Evolutionary conservation across 2,797 vertebrate species (phyloP).

Genomic region (Nyctibius grandis): DNA sequence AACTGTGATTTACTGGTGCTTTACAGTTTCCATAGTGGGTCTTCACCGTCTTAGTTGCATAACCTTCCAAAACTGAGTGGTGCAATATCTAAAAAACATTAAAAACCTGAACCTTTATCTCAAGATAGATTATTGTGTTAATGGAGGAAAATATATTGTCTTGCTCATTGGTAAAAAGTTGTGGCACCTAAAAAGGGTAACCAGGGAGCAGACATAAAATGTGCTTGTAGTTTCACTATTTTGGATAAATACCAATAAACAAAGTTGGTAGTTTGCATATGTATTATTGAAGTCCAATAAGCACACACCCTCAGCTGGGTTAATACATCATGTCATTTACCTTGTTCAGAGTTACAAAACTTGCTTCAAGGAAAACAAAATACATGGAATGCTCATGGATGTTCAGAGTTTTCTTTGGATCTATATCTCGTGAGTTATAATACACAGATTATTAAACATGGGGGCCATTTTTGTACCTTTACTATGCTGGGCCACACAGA

Average conservation of each 20-base stretch:
- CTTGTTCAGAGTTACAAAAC: not conserved
- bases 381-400: not conserved
- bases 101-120: not conserved
- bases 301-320: not conserved
- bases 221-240: not conserved
- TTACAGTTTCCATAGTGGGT: not conserved
- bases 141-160: not conserved
- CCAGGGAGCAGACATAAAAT: not conserved
- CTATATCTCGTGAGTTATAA: fast-evolving
- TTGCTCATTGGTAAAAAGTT: not conserved
- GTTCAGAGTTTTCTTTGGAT: not conserved
- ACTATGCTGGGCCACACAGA: not conserved
- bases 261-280: not conserved
- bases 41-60: not conserved
- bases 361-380: not conserved
- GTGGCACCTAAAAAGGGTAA: not conserved
- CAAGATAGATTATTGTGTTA: not conserved
- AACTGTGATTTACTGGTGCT: not conserved
- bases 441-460: not conserved
- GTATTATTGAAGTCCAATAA: not conserved
- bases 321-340: not conserved
- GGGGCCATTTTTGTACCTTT: not conserved
- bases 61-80: not conserved
- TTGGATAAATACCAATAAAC: not conserved
- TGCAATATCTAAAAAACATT: not conserved